Percentiles rank a stretch among this genome's conserved stretches.
phyloP scores from a whole-genome alignment of 2,113 vertebrate species.

The Peucedramus taeniatus region DNA sequence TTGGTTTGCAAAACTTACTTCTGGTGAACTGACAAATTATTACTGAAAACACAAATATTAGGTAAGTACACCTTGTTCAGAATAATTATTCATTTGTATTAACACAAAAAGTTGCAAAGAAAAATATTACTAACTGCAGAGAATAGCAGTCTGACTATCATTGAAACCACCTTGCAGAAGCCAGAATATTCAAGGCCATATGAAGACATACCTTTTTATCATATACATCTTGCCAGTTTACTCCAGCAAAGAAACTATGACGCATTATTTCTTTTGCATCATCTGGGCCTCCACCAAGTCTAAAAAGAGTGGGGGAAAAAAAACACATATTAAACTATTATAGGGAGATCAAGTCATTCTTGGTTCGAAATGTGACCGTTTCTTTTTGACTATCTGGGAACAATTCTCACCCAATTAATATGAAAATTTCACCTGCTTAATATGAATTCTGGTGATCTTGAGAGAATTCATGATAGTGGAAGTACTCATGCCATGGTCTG shows the following conservation, averaged over 20 bases:
- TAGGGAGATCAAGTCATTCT: background rate
- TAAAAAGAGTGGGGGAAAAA: conserved; percentile 31
- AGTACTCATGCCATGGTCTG: background rate
- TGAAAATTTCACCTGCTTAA: background rate
- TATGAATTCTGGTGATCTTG: accelerated
- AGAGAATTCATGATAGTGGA: background rate
- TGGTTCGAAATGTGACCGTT: background rate
- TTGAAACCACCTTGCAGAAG: background rate
- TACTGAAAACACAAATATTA: background rate
- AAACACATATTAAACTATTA: background rate
- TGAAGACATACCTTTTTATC: conserved; percentile 90
- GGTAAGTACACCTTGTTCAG: background rate
- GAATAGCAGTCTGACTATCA: background rate
- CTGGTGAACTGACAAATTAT: background rate
- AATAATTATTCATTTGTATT: background rate
- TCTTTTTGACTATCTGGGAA: background rate
- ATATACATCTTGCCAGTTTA: conserved; percentile 97
- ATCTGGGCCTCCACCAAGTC: conserved; percentile 93
- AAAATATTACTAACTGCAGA: background rate
- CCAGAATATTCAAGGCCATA: background rate
- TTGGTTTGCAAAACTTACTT: background rate
- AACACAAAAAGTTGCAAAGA: background rate
- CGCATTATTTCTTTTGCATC: conserved; percentile 98
- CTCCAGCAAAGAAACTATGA: conserved; percentile 91
- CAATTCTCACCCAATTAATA: background rate